These are phyloP conservation scores for Dasysyrphus tricinctus DNA, from an alignment of 2,888 invertebrate species.

Conservation along the genomic window DNA sequence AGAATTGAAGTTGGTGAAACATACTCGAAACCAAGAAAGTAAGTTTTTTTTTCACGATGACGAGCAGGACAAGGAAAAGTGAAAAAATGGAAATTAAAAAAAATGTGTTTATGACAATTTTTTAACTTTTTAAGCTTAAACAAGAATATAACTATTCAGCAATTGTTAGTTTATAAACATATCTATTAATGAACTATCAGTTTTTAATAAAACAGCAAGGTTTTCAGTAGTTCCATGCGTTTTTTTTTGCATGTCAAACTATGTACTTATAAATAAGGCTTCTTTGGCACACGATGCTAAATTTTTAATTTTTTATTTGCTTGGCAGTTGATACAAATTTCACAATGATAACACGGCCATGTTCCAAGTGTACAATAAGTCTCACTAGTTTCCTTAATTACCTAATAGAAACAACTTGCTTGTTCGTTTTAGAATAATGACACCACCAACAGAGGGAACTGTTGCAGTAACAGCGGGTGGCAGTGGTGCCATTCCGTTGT, in stretches of 20 bases:
- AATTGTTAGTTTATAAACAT: background rate
- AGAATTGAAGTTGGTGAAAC: conserved; percentile 94
- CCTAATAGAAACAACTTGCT: background rate
- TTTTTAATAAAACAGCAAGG: background rate
- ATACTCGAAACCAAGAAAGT: conserved; percentile 91
- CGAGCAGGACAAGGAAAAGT: background rate
- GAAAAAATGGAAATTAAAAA: background rate
- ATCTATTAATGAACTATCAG: background rate
- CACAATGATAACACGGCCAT: background rate
- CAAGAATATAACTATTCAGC: background rate
- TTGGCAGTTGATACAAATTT: background rate
- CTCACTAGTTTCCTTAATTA: background rate
- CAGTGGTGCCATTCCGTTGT: conserved; percentile 81
- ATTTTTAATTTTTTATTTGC: background rate
- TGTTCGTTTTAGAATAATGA: conserved; percentile 11
- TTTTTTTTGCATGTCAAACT: background rate
- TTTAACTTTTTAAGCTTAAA: background rate
- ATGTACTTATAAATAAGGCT: background rate
- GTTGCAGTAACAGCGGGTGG: conserved; percentile 8
- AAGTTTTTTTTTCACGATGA: conserved; percentile 79
- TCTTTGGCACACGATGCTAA: background rate
- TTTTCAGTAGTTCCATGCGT: background rate
- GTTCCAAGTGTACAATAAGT: background rate
- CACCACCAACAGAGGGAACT: conserved; percentile 18
- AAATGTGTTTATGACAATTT: conserved; percentile 1